phyloP scores from a whole-genome alignment of 1,140 invertebrate genomes.

The Scaptomyza graminum region DNA sequence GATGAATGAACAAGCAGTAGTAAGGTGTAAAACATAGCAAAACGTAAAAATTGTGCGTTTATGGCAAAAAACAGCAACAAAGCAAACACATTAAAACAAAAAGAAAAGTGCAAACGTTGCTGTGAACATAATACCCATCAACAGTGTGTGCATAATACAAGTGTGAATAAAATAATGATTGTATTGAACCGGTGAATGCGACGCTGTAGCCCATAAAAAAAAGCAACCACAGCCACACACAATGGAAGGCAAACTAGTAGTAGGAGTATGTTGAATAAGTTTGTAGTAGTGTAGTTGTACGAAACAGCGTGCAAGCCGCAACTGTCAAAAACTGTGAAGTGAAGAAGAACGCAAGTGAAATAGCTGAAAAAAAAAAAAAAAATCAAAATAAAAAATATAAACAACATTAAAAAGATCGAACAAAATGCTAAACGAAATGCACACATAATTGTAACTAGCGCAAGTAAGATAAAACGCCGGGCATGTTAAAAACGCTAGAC shows the following conservation, averaged over 20 bases:
- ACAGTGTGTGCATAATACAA: neutral
- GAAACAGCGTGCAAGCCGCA: slow-evolving; percentile 59
- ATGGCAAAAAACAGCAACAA: slow-evolving; percentile 29
- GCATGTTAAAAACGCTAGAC: slow-evolving; percentile 51
- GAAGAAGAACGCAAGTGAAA: slow-evolving; percentile 40
- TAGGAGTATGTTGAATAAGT: slow-evolving; percentile 63
- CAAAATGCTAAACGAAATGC: slow-evolving; percentile 35
- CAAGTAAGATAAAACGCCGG: slow-evolving; percentile 41
- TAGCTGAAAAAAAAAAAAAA: slow-evolving; percentile 40
- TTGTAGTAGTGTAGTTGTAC: slow-evolving; percentile 73
- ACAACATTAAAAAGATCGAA: slow-evolving; percentile 1
- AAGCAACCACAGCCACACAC: slow-evolving; percentile 25
- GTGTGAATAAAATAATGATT: slow-evolving; percentile 6
- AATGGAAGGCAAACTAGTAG: slow-evolving; percentile 54
- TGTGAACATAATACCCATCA: neutral
- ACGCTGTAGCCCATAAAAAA: slow-evolving; percentile 43
- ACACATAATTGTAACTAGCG: slow-evolving; percentile 23
- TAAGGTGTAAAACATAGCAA: slow-evolving; percentile 67
- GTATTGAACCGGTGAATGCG: slow-evolving; percentile 42
- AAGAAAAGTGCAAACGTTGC: slow-evolving; percentile 5
- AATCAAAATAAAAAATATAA: slow-evolving; percentile 42
- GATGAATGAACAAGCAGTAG: slow-evolving; percentile 72
- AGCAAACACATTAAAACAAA: slow-evolving; percentile 31
- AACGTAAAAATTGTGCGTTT: slow-evolving; percentile 48
- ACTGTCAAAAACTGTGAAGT: slow-evolving; percentile 29